Percentiles rank a stretch among this genome's conserved stretches.
Conservation (phyloP, 2,888 invertebrate genomes). For the Stenodema calcarata region DNA sequence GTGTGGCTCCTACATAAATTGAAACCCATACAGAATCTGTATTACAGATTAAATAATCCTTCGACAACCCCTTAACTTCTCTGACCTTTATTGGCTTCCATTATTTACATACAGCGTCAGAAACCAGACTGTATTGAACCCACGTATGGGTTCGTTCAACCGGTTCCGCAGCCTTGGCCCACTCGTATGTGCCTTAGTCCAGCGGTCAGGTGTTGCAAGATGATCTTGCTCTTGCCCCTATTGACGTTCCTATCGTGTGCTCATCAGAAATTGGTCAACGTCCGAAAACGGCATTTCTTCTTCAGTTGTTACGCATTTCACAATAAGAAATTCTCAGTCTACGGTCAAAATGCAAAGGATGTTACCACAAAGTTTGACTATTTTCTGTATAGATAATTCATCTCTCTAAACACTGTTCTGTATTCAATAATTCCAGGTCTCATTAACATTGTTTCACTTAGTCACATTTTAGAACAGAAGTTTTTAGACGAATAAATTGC, state of each 20-base stretch:
- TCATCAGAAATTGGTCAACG: background rate
- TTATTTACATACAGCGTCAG: background rate
- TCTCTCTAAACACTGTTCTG: too few relatives aligned
- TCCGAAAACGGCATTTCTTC: background rate
- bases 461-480: too few relatives aligned
- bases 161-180: conserved; percentile 21
- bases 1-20: background rate
- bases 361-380: too few relatives aligned
- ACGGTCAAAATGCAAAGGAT: too few relatives aligned
- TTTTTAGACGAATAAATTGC: too few relatives aligned
- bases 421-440: too few relatives aligned
- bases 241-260: background rate
- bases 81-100: background rate
- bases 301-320: background rate
- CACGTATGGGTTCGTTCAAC: background rate
- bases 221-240: background rate
- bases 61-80: background rate
- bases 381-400: too few relatives aligned
- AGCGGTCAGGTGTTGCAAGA: background rate
- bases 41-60: background rate
- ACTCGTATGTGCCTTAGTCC: background rate
- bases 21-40: background rate
- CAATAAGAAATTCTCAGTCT: too few relatives aligned
- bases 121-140: background rate
- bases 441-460: too few relatives aligned